Evolutionary conservation across 2,113 vertebrate genomes (phyloP).

Genomic region (Orthonyx spaldingii): DNA sequence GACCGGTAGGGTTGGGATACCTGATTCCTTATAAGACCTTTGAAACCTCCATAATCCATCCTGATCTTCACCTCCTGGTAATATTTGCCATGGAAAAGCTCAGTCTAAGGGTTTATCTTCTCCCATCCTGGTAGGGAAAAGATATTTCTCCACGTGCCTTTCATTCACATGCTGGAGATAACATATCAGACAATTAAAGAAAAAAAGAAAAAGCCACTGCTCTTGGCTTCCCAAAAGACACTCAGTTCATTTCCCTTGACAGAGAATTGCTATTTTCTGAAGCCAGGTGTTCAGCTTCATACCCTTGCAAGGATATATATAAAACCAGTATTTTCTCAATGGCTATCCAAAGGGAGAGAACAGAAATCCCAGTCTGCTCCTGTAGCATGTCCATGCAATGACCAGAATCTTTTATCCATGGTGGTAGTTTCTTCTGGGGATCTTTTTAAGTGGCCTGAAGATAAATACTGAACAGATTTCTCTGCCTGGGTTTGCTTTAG

Average conservation of each 20-base stretch:
- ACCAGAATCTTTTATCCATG: not conserved
- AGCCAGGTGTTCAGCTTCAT: not conserved
- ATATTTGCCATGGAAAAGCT: not conserved
- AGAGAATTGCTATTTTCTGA: not conserved
- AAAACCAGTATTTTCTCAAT: not conserved
- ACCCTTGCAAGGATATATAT: not conserved
- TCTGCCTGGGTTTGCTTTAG: not conserved
- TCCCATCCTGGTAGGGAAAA: not conserved
- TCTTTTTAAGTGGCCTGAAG: not conserved
- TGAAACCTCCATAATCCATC: not conserved
- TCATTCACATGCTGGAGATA: not conserved
- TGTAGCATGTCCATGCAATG: not conserved
- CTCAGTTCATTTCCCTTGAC: not conserved
- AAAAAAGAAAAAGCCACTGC: not conserved
- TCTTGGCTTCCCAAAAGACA: not conserved
- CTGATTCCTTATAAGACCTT: not conserved
- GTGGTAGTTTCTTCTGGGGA: not conserved
- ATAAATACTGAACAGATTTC: not conserved
- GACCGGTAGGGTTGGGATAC: not conserved
- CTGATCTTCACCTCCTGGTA: not conserved
- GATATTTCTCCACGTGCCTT: not conserved
- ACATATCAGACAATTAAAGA: not conserved
- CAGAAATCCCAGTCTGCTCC: not conserved
- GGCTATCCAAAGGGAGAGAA: not conserved
- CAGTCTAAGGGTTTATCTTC: not conserved